phyloP scores from a whole-genome alignment of 1,140 invertebrate genomes.

The Plodia interpunctella region DNA sequence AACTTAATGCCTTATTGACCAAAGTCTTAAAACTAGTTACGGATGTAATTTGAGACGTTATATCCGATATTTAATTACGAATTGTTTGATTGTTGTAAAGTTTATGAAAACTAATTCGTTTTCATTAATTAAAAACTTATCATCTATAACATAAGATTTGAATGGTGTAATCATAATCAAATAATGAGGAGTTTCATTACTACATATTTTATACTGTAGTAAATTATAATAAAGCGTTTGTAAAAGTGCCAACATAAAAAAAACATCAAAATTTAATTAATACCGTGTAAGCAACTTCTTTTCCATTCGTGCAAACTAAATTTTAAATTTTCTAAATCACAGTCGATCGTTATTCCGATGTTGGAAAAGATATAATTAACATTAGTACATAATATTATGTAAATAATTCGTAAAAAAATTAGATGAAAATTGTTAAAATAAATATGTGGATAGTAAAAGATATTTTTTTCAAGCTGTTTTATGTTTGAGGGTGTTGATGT shows the following conservation, averaged over 20 bases:
- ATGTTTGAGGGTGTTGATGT: neutral
- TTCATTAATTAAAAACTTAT: conserved; percentile 57
- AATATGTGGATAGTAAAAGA: neutral
- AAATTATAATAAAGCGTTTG: conserved; percentile 30
- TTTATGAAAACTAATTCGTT: conserved; percentile 64
- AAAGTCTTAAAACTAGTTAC: conserved; percentile 75
- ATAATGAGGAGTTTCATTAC: conserved; percentile 22
- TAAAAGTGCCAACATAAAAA: conserved; percentile 28
- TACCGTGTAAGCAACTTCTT: no score
- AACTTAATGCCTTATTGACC: conserved; percentile 77
- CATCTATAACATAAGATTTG: conserved; percentile 47
- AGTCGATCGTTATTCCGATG: neutral
- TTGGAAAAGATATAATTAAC: neutral
- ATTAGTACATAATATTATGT: no score
- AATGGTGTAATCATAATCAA: conserved; percentile 27
- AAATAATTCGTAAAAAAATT: neutral
- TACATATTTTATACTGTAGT: conserved; percentile 23
- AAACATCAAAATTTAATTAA: neutral
- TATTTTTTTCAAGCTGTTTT: neutral
- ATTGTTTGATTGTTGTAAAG: conserved; percentile 72
- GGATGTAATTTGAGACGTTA: conserved; percentile 60
- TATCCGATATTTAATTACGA: conserved; percentile 60
- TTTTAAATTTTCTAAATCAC: neutral
- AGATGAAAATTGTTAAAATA: conserved; percentile 1
- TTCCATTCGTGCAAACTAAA: neutral